Conservation (phyloP, 2,113 vertebrate species). For the Peromyscus maniculatus region DNA sequence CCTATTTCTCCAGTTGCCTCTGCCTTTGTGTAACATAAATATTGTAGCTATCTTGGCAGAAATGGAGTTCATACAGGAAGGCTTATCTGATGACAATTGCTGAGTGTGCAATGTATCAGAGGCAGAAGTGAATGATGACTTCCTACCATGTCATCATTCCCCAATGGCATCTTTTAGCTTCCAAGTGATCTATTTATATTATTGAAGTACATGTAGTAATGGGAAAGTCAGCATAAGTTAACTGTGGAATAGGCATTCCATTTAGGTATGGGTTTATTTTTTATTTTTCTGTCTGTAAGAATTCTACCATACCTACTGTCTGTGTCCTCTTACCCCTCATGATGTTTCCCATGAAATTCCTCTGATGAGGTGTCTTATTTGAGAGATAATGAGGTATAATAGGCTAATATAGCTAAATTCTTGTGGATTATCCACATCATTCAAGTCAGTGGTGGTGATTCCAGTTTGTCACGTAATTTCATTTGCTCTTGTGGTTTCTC, state of each 20-base stretch:
- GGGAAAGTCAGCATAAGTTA: neutral
- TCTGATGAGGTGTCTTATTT: neutral
- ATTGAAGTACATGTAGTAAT: neutral
- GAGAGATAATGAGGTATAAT: neutral
- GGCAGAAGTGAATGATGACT: neutral
- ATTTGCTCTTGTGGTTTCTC: slow-evolving; percentile 3
- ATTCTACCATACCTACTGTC: neutral
- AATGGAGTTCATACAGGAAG: neutral
- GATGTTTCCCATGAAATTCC: neutral
- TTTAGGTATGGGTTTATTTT: neutral
- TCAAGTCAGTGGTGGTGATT: neutral
- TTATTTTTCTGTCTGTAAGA: neutral
- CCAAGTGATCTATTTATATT: neutral
- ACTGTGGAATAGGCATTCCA: neutral
- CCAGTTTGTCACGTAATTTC: neutral
- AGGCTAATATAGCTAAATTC: neutral
- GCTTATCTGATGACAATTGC: neutral
- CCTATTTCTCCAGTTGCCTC: neutral
- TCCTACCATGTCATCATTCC: neutral
- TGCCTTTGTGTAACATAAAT: neutral
- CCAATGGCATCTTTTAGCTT: neutral
- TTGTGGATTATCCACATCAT: neutral
- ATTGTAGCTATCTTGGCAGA: neutral
- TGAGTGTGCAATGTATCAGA: neutral
- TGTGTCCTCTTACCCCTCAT: neutral